phyloP scores from a whole-genome alignment of 35 echinoderm and acorn worm species.

The Heliocidaris erythrogramma region DNA sequence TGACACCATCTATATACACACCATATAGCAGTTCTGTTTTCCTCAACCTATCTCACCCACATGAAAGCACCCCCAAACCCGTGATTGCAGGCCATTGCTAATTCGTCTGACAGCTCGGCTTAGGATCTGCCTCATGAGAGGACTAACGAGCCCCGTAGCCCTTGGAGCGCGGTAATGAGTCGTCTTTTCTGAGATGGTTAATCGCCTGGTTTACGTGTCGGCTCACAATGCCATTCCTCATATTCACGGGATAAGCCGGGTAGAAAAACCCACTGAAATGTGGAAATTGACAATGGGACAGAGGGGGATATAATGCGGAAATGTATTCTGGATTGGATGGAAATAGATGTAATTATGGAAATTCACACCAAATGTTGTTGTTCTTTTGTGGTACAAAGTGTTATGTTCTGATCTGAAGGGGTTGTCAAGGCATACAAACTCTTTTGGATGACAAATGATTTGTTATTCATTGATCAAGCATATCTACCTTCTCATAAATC shows the following conservation, averaged over 20 bases:
- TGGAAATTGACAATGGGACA: neutral
- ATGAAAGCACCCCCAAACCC: neutral
- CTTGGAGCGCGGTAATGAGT: slow-evolving; percentile 7
- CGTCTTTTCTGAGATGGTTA: slow-evolving; percentile 9
- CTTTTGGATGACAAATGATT: neutral
- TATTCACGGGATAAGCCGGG: neutral
- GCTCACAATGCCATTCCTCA: neutral
- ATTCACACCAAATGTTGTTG: neutral
- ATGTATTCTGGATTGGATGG: neutral
- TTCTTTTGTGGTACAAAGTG: neutral
- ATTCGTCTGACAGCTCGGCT: slow-evolving; percentile 7
- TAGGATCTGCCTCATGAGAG: neutral
- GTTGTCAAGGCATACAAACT: neutral
- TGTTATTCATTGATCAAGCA: neutral
- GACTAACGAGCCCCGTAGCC: slow-evolving; percentile 1
- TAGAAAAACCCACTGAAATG: neutral
- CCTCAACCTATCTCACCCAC: neutral
- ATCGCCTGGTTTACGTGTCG: neutral
- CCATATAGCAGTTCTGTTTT: neutral
- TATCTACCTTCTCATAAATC: neutral
- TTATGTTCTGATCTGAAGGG: neutral
- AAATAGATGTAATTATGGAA: neutral
- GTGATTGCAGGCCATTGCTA: slow-evolving; percentile 8
- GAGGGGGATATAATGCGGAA: neutral
- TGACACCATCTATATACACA: neutral